A percentile compares a stretch with the other conserved stretches of the same genome.
phyloP scores from a whole-genome alignment of 23 tunicate genomes.

The Trididemnum clinides region DNA sequence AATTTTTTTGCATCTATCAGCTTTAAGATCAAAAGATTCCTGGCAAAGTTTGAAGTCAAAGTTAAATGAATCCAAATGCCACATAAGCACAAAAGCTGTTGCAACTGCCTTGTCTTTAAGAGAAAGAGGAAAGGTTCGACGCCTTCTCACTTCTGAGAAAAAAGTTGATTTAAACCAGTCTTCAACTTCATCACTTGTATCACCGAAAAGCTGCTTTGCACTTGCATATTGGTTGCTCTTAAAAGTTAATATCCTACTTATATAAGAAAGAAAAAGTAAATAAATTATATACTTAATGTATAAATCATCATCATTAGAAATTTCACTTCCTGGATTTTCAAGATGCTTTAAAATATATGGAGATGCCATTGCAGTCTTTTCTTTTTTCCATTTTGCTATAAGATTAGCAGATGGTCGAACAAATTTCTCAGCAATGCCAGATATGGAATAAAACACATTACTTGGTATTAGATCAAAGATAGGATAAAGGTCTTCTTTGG shows the following conservation, averaged over 20 bases:
- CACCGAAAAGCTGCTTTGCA: neutral
- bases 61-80: conserved; percentile 66
- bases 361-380: neutral
- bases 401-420: conserved; percentile 10
- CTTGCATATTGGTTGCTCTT: neutral
- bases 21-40: conserved; percentile 47
- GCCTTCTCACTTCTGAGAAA: neutral
- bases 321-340: neutral
- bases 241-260: neutral
- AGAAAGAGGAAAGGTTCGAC: neutral
- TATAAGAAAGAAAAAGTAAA: conserved; percentile 26
- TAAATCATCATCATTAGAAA: neutral
- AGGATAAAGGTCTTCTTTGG: conserved; percentile 44
- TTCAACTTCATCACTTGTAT: neutral
- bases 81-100: conserved; percentile 57
- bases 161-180: conserved; percentile 1
- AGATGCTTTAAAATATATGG: conserved; percentile 22
- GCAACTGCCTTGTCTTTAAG: conserved; percentile 49
- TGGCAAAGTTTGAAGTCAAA: conserved; percentile 15
- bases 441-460: conserved; percentile 2
- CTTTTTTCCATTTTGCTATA: conserved; percentile 4
- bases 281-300: conserved; percentile 20
- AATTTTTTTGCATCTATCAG: conserved; percentile 17
- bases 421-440: conserved; percentile 21
- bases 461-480: conserved; percentile 17